These are phyloP conservation scores for Polypterus bichir DNA, from an alignment of 2,113 vertebrate species.

Conservation along the genomic window DNA sequence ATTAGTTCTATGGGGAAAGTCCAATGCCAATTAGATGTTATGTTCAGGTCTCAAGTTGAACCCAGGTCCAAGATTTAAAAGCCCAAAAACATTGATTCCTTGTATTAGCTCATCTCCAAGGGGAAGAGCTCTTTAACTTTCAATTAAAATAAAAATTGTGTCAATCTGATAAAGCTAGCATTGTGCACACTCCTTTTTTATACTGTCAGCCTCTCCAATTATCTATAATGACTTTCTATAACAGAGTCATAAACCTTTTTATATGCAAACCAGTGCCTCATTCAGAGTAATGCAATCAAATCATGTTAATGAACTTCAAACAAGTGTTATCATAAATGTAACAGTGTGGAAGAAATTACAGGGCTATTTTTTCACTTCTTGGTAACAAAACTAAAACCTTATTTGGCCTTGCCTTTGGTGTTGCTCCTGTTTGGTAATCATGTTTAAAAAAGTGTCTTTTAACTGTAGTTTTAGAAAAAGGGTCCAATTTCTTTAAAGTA, in stretches of 20 bases:
- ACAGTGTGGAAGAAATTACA: constrained; percentile 30
- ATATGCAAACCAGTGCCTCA: constrained; percentile 68
- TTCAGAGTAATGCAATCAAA: constrained; percentile 56
- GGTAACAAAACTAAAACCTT: constrained; percentile 27
- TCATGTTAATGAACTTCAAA: constrained; percentile 72
- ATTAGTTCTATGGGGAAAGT: background rate
- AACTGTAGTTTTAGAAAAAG: too few species aligned
- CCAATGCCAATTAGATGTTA: background rate
- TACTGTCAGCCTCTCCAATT: constrained; percentile 64
- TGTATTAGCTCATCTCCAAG: constrained; percentile 15
- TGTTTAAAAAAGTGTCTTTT: too few species aligned
- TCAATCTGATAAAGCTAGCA: constrained; percentile 48
- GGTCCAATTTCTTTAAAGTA: too few species aligned
- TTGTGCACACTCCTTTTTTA: constrained; percentile 48
- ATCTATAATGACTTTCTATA: constrained; percentile 88
- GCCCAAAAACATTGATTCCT: background rate
- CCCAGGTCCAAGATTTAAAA: background rate
- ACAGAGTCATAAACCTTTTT: constrained; percentile 56
- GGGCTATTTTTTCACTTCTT: constrained; percentile 20
- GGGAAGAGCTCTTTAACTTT: constrained; percentile 46
- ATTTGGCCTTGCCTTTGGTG: constrained; percentile 20
- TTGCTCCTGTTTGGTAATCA: too few species aligned
- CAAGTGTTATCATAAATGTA: constrained; percentile 55
- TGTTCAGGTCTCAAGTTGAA: background rate
- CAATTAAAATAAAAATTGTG: constrained; percentile 53